Conservation (phyloP, 2,113 vertebrate genomes). For the Prietella phreatophila region DNA sequence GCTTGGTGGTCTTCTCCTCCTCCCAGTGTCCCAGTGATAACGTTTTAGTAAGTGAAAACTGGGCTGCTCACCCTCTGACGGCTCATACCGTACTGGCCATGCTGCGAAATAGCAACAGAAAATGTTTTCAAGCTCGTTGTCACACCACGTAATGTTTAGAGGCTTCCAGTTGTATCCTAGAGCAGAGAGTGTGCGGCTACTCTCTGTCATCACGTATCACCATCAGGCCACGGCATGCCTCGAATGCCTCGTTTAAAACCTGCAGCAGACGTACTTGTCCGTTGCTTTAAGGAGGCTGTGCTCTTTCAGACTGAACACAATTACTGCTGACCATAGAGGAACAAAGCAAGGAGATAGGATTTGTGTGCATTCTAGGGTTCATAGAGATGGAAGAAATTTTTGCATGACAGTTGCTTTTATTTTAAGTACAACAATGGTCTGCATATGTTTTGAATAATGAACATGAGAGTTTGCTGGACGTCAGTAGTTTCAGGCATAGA, state of each 20-base stretch:
- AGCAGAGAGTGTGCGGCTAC: conserved; percentile 11
- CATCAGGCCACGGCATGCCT: conserved; percentile 25
- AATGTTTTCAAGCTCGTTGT: conserved; percentile 41
- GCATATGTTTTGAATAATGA: not conserved
- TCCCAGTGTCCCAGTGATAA: conserved; percentile 56
- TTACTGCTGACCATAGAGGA: not conserved
- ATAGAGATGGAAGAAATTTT: not conserved
- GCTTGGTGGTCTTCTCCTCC: conserved; percentile 51
- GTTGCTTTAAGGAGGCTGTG: not conserved
- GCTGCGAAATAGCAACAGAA: conserved; percentile 61
- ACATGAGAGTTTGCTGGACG: not conserved
- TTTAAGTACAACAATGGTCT: not conserved
- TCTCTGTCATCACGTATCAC: conserved; percentile 42
- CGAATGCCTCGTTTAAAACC: conserved; percentile 27
- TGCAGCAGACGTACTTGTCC: conserved; percentile 8
- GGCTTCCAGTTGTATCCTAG: conserved; percentile 67
- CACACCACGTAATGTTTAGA: conserved; percentile 50
- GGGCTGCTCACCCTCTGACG: conserved; percentile 68
- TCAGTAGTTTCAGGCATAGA: not conserved
- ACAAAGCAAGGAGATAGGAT: not conserved
- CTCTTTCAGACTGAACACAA: not conserved
- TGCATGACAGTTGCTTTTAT: not conserved
- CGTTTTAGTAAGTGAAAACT: conserved; percentile 72
- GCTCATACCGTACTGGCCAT: conserved; percentile 69
- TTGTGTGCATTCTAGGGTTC: not conserved